Conservation (phyloP, 2,113 vertebrate genomes). For the Morone saxatilis region DNA sequence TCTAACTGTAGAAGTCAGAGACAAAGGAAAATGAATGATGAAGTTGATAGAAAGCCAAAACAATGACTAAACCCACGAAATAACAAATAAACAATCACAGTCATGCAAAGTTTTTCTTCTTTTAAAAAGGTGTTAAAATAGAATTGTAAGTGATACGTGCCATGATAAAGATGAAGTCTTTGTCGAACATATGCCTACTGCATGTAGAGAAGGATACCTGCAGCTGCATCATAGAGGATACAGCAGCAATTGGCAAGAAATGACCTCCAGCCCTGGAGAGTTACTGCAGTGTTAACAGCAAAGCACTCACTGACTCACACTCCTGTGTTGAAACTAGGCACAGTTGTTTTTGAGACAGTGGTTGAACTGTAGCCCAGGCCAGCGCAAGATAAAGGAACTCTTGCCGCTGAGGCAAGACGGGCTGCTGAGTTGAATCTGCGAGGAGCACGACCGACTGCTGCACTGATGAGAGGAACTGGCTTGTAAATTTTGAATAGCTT, state of each 20-base stretch:
- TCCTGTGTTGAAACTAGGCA: constrained; percentile 11
- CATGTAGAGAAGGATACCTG: not conserved
- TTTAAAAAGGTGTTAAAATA: not conserved
- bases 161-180: not conserved
- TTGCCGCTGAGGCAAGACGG: constrained; percentile 14
- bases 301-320: not conserved
- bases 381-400: constrained; percentile 36
- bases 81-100: not conserved
- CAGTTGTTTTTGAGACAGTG: constrained; percentile 37
- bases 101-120: no score
- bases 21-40: constrained; percentile 7
- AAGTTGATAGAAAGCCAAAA: not conserved
- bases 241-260: constrained; percentile 14
- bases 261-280: constrained; percentile 27
- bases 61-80: not conserved
- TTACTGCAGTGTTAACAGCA: constrained; percentile 24
- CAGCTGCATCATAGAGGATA: constrained; percentile 23
- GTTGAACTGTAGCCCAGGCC: constrained; percentile 34
- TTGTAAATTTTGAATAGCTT: constrained; percentile 37
- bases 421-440: constrained; percentile 22
- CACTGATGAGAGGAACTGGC: constrained; percentile 36
- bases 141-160: not conserved
- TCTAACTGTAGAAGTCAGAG: not conserved
- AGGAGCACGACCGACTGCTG: constrained; percentile 21
- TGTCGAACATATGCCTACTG: no score